Conservation (phyloP, 2,888 invertebrate species). For the Philopedon plagiatum region DNA sequence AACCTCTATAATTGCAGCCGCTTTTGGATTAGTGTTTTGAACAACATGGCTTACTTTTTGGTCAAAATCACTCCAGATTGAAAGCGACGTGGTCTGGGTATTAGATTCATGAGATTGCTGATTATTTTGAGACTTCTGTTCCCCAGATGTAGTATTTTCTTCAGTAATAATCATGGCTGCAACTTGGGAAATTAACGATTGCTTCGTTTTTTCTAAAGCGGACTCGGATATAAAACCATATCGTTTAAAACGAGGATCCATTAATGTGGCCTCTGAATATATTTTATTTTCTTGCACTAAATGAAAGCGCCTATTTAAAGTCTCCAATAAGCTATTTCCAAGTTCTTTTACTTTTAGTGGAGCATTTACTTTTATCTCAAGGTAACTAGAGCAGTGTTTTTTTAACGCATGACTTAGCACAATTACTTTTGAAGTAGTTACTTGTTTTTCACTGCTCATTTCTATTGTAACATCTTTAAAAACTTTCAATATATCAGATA, state of each 20-base stretch:
- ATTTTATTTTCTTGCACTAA: constrained; percentile 17
- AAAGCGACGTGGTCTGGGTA: background rate
- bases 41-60: constrained; percentile 23
- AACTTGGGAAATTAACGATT: constrained; percentile 20
- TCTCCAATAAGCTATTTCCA: constrained; percentile 19
- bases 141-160: background rate
- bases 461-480: constrained; percentile 43
- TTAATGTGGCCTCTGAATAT: constrained; percentile 20
- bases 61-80: constrained; percentile 28
- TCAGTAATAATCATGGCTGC: constrained; percentile 13
- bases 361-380: constrained; percentile 21
- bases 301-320: constrained; percentile 1
- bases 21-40: constrained; percentile 21
- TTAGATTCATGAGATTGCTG: background rate
- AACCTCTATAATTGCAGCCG: constrained; percentile 36
- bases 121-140: background rate
- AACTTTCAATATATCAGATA: constrained; percentile 31
- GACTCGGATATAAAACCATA: constrained; percentile 3
- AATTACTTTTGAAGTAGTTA: constrained; percentile 42
- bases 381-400: background rate
- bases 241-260: constrained; percentile 32
- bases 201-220: constrained; percentile 7
- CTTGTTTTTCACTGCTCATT: constrained; percentile 43
- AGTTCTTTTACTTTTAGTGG: constrained; percentile 19
- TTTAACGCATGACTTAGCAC: constrained; percentile 43